phyloP scores from a whole-genome alignment of 2,113 vertebrate genomes.

The Telmatochromis sp. region DNA sequence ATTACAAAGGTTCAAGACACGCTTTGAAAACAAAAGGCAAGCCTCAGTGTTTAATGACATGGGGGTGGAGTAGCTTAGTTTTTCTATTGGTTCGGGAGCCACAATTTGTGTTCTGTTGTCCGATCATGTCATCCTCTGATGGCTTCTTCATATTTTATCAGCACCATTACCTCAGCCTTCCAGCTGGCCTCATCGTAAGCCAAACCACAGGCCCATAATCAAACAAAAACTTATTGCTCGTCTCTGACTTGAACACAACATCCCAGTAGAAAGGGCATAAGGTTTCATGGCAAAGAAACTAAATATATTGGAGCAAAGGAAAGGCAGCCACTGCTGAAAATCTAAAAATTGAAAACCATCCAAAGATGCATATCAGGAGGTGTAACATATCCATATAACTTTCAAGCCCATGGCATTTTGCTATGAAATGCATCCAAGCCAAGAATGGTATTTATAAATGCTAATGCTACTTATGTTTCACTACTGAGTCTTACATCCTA shows the following conservation, averaged over 20 bases:
- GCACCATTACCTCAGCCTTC: conserved; percentile 1
- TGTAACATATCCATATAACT: not conserved
- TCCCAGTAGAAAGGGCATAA: not conserved
- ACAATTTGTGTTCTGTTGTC: not conserved
- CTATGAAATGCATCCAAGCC: not conserved
- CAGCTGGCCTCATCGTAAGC: conserved; percentile 21
- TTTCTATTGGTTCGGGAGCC: conserved; percentile 2
- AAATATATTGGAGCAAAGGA: not conserved
- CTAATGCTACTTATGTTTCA: not conserved
- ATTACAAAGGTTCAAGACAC: not conserved
- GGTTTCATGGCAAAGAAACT: not conserved
- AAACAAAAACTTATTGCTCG: not conserved
- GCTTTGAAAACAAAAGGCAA: conserved; percentile 14
- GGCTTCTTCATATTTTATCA: conserved; percentile 7
- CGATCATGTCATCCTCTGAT: not conserved
- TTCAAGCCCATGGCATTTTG: not conserved
- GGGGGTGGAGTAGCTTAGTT: not conserved
- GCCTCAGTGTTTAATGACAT: not conserved
- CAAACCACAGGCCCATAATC: not conserved
- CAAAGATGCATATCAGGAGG: not conserved
- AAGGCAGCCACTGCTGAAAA: not conserved
- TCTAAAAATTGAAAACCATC: not conserved
- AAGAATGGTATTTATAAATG: not conserved
- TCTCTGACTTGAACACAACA: not conserved
- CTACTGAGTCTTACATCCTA: conserved; percentile 1